Conservation (phyloP, 2,797 vertebrate species). For the Botia kubotai region DNA sequence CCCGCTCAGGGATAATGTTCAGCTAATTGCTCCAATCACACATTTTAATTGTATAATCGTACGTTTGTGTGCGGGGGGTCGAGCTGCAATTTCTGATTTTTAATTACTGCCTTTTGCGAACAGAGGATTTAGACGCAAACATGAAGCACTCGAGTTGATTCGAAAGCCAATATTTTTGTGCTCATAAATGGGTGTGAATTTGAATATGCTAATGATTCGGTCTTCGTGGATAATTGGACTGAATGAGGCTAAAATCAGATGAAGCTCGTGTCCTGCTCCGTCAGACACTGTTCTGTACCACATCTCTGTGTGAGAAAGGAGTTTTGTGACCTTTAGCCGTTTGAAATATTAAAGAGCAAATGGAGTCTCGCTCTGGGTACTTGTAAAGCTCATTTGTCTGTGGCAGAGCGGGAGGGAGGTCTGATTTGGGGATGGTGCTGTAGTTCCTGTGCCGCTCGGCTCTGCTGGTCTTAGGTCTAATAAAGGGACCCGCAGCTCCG, state of each 20-base stretch:
- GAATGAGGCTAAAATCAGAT: no score
- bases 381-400: slow-evolving; percentile 83
- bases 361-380: slow-evolving; percentile 81
- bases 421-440: slow-evolving; percentile 20
- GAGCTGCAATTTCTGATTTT: slow-evolving; percentile 4
- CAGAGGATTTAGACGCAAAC: neutral
- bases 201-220: no score
- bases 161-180: no score
- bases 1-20: slow-evolving; percentile 18
- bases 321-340: slow-evolving; percentile 82
- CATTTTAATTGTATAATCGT: slow-evolving; percentile 38
- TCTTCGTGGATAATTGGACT: no score
- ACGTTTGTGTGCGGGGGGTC: neutral
- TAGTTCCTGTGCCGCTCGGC: slow-evolving; percentile 14
- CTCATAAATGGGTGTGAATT: no score
- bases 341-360: slow-evolving; percentile 89
- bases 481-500: slow-evolving; percentile 50
- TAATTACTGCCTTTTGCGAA: neutral
- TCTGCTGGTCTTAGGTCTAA: slow-evolving; percentile 44
- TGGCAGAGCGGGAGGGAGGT: slow-evolving; percentile 28
- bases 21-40: slow-evolving; percentile 51
- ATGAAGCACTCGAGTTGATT: no score
- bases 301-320: slow-evolving; percentile 71
- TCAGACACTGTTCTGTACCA: no score
- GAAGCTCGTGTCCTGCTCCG: no score